Base-by-base conservation (phyloP, 1,140 invertebrate genomes). In the Oscheius sp. region DNA sequence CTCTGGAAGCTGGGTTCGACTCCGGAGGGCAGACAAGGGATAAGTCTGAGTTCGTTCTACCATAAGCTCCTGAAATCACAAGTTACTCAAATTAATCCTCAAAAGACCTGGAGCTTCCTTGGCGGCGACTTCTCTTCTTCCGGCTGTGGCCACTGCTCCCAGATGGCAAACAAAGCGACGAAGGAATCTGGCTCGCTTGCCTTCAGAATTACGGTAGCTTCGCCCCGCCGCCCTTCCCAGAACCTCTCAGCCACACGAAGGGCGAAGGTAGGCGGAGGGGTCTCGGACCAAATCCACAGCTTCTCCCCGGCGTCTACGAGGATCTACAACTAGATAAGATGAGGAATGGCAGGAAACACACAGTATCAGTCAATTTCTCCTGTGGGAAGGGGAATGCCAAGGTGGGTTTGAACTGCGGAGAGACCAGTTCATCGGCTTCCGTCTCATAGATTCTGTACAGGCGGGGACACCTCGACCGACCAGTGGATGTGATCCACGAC, bases 131-230 rank as follows among this genome's bases (percentile, higher is more conserved):
- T 62, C 36, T 45, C 38, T 20, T 65, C 61, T 58, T 55, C 72
- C 4, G 68, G 35, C 15, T 31, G 59, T 28, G 71, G 62, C 10
- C 61, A 69, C 1, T 87, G 81, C 73, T 91, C 88, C 91, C 91
- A 92, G 2, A 78, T 79, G 2, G 89, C 88, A 86, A 92, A 92
- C 46, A 90, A 85, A 23, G 87, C 87, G 75, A 87, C 90, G 85
- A 92, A 92, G 34, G 87, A 86, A 0, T 86, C 85, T 0, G 90
- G 89, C 35, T 75, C 74, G 18, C 49, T 28, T 31, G 42, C 49
- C 36, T 71, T 75, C 31, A 64, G 59, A 1, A 75, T 52, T 4
- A 75, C 67, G 15, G 32, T 70, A 1, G 68, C 59, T n/a, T 70
- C 13, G 31, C 73, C 66, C 7, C 58, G n/a, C 10, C 73, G 31